Base-by-base conservation (phyloP, 2,888 invertebrate genomes). In the Calliphora vomitoria region DNA sequence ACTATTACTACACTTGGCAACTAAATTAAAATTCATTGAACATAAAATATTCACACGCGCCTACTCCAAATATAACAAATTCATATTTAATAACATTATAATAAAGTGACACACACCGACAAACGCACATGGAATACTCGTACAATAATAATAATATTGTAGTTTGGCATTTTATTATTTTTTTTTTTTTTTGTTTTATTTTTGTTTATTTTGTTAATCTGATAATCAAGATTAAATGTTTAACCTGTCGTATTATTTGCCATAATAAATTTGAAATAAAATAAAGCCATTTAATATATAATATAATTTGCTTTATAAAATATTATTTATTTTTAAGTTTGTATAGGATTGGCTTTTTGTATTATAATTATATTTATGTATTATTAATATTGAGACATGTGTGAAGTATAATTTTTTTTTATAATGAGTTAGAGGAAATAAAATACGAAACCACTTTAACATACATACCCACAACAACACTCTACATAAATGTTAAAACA, bases 151-250 rank as follows among this genome's bases (percentile, higher is more conserved):
- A 58, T 58, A 58, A 47, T 44, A 60, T 74, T 38, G 1, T 18
- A 38, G 35, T 35, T 35, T 35, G 35, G 5, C 35, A 35, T 35
- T 35, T 55, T 71, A 4, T 25, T n/a, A n/a, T n/a, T n/a, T n/a
- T n/a, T n/a, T n/a, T n/a, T n/a, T n/a, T n/a, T 25, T 25, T 25
- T 25, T 25, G 1, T 25, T 25, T 1, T 4, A 8, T 55, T 35
- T 71, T 66, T 25, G 4, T 11, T 8, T 38, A 20, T 80, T 50
- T 18, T 35, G 0, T 25, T 72, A 72, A 71, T 72, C 53, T 41
- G 71, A 41, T 81, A 72, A 62, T 64, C 62, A 72, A 81, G 53
- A 74, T 81, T 64, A 72, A 80, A 72, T 64, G 20, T 31, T 75
- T 62, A 81, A 81, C 55, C 41, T 81, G 72, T 66, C 44, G 64